Base-by-base conservation (phyloP, 2,888 invertebrate genomes). In the Euclidia mi region DNA sequence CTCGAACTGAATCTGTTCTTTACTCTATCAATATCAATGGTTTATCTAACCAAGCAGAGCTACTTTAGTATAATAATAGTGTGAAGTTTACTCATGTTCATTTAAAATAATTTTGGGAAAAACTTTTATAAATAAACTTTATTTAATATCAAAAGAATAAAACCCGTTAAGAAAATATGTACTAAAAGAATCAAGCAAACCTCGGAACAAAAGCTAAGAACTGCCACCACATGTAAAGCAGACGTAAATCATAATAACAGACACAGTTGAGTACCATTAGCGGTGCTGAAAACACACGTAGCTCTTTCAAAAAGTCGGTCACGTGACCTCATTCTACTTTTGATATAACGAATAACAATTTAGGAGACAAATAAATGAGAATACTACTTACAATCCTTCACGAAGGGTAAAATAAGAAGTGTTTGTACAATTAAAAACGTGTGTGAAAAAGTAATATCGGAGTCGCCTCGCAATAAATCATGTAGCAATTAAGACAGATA, bases 281-380 rank as follows among this genome's bases (percentile, higher is more conserved):
- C 38, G 35, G 58, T 61, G 63, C 66, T 72, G 60, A 77, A 73
- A 72, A 73, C 57, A 59, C 65, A 74, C 63, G 68, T 67, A 74
- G 56, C 69, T 56, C 71, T 78, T 68, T 55, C 12, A 45, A 55
- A 61, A 53, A 55, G 56, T 68, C 56, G 59, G 56, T 69, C 56
- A 78, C 81, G 80, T 82, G 82, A 83, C 79, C 80, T 78, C 74
- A 78, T 81, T 77, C 57, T 34, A 40, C 45, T 51, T 51, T 60
- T 68, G 65, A 63, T 65, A 43, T 46, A 41, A 65, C 49, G 56
- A 58, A 62, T 65, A 35, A 57, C 58, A 56, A 74, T 74, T 71
- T 66, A 73, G 62, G 66, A 55, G 63, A 62, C 53, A 53, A 71
- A 74, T 17, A 74, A 70, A 60, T 59, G 6, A 35, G 20, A 43